These are phyloP conservation scores for Pissodes strobi DNA, from an alignment of 1,140 invertebrate species.

Conservation along the genomic window DNA sequence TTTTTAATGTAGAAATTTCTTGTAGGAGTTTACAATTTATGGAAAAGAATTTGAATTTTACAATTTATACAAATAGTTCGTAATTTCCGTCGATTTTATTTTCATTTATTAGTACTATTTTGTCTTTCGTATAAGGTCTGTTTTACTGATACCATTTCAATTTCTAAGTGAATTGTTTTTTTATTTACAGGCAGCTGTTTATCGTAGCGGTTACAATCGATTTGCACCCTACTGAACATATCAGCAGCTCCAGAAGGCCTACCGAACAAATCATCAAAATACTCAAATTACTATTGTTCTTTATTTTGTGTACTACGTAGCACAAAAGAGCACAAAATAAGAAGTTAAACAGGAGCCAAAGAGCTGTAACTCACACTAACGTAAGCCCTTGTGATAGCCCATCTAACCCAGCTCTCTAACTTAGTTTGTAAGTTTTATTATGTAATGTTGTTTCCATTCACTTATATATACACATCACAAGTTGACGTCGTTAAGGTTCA, in stretches of 20 bases:
- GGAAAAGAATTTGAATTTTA: too few species aligned
- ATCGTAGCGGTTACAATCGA: constrained; percentile 93
- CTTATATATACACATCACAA: constrained; percentile 37
- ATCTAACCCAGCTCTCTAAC: constrained; percentile 53
- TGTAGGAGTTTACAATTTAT: too few species aligned
- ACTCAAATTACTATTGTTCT: constrained; percentile 43
- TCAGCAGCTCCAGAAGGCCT: constrained; percentile 52
- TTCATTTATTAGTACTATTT: too few species aligned
- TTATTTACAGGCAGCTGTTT: constrained; percentile 82
- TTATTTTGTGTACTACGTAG: constrained; percentile 50
- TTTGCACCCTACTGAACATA: constrained; percentile 88
- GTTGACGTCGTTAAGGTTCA: background rate
- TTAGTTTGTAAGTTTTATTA: constrained; percentile 38
- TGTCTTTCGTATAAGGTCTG: too few species aligned
- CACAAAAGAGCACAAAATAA: constrained; percentile 49
- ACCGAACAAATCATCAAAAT: constrained; percentile 44
- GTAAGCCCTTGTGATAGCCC: constrained; percentile 54
- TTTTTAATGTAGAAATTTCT: too few species aligned
- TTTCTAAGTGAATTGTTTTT: too few species aligned
- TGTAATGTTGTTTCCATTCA: constrained; percentile 40
- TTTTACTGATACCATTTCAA: too few species aligned
- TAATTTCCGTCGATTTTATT: too few species aligned
- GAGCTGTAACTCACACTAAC: constrained; percentile 56
- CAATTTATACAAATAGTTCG: too few species aligned
- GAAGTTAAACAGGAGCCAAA: constrained; percentile 51